These are phyloP conservation scores for Oostethus manadensis DNA, from an alignment of 2,113 vertebrate species.

Conservation along the genomic window DNA sequence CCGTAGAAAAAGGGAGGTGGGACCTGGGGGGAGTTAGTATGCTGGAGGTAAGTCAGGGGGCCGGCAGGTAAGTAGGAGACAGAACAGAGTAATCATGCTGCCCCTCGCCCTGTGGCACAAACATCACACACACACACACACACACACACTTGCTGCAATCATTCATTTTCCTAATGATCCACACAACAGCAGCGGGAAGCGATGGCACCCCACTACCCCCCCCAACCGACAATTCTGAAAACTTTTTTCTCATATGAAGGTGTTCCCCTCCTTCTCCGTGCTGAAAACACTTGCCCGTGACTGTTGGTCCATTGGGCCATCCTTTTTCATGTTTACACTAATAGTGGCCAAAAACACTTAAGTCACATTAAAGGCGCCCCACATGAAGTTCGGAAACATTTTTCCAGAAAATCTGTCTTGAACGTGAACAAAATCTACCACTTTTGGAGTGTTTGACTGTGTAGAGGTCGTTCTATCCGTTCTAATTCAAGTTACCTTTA, in stretches of 20 bases:
- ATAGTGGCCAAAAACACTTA: too few relatives aligned
- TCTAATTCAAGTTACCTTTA: too few relatives aligned
- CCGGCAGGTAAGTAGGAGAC: slow-evolving; percentile 61
- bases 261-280: background rate
- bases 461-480: too few relatives aligned
- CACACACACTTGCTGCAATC: slow-evolving; percentile 29
- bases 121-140: slow-evolving; percentile 20
- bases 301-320: background rate
- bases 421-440: too few relatives aligned
- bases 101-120: slow-evolving; percentile 54
- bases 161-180: slow-evolving; percentile 71
- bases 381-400: too few relatives aligned
- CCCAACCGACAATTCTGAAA: background rate
- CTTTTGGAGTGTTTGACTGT: too few relatives aligned
- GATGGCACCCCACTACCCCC: background rate
- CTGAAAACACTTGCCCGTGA: background rate
- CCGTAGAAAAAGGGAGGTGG: slow-evolving; percentile 7
- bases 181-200: slow-evolving; percentile 49
- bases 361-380: too few relatives aligned
- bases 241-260: background rate
- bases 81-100: slow-evolving; percentile 59
- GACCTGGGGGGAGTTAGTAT: slow-evolving; percentile 50
- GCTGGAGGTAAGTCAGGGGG: slow-evolving; percentile 61
- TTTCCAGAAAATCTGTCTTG: too few relatives aligned
- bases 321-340: too few relatives aligned